Base-by-base conservation (phyloP, 2,797 vertebrate species). In the Tinamus major region DNA sequence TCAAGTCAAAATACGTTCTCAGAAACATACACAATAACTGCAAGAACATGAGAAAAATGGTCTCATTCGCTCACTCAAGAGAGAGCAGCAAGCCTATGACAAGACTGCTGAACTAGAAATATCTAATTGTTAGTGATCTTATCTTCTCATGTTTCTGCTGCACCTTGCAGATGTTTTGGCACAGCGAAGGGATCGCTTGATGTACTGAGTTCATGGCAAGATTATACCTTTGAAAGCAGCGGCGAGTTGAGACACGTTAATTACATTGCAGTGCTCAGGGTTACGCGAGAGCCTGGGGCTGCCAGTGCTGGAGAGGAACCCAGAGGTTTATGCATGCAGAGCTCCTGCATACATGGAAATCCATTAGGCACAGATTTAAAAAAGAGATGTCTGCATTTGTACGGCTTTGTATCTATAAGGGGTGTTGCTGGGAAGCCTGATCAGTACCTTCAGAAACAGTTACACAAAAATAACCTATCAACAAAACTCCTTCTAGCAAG, bases 161-260 rank as follows among this genome's bases (percentile, higher is more conserved):
- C 61, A 75, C 37, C 63, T 96, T 91, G 75, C 35, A 94, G 61
- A 62, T 91, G 56, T 56, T 82, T 70, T 85, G 91, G 85, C 71
- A 79, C 31, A 76, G 56, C 23, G 46, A 31, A 63, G 24, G 88
- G 31, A 46, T 87, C 65, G 81, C 70, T 42, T 87, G 63, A 48
- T 56, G 29, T 23, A 67, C 37, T 31, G 64, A 95, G 63, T 70
- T 67, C 70, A 79, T 59, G 48, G 74, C 35, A 53, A 76, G 74
- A 93, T 46, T 63, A 46, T 33, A 61, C n/a, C 10, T 81, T 71
- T 31, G 37, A 55, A 87, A 87, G 49, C 5, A 3, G 78, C 16
- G 48, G 33, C 75, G 77, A n/a, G 78, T 79, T 92, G 56, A 90
- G 68, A 61, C 48, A n/a, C 0, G 2, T 31, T 76, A 65, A 76